Evolutionary conservation across 2,113 vertebrate species (phyloP).

Genomic region (Laterallus jamaicensis): DNA sequence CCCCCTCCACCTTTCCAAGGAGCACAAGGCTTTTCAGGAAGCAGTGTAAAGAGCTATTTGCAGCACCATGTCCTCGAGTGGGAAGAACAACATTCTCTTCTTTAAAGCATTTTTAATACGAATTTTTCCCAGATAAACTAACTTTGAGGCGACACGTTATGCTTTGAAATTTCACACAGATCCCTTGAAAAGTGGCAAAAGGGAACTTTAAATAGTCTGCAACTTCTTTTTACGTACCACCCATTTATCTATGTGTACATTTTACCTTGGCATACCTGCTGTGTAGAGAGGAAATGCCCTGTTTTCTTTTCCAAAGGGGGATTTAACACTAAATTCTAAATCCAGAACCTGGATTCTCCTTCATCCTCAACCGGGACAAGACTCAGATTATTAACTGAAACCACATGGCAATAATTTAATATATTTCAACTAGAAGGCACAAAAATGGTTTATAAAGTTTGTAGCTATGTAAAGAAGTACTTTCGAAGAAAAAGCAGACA

Average conservation of each 20-base stretch:
- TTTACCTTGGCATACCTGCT: background rate
- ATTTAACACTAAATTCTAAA: background rate
- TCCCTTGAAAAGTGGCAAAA: background rate
- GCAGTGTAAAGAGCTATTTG: conserved; percentile 7
- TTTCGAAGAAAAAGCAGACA: background rate
- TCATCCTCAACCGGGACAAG: background rate
- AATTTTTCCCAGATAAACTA: background rate
- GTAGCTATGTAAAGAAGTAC: background rate
- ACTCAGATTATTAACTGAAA: background rate
- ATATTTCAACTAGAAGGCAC: background rate
- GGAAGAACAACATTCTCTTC: background rate
- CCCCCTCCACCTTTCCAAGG: background rate
- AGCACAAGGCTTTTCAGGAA: background rate
- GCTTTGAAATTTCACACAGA: background rate
- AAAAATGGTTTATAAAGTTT: background rate
- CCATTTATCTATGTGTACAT: background rate
- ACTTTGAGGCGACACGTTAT: background rate
- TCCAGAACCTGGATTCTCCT: background rate
- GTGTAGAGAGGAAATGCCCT: background rate
- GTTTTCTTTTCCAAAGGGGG: background rate
- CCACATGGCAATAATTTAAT: background rate
- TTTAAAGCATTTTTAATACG: background rate
- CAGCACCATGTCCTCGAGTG: background rate
- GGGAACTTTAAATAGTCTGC: background rate
- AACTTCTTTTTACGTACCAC: background rate